Conservation (phyloP, 2,797 vertebrate species). For the Fratercula arctica region DNA sequence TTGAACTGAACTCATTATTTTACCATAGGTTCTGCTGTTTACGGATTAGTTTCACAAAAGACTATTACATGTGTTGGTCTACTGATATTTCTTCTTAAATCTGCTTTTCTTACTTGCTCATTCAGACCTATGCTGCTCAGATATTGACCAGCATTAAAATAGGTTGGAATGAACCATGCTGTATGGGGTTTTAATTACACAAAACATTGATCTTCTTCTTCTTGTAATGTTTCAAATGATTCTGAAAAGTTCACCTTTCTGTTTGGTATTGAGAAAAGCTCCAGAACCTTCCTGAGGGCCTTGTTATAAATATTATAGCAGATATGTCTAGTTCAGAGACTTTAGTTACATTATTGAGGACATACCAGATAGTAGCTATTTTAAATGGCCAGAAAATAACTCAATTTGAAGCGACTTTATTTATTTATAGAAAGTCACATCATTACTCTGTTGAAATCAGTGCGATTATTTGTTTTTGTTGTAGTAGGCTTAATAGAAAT, state of each 20-base stretch:
- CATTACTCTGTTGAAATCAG: neutral
- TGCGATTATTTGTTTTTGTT: neutral
- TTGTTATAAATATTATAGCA: neutral
- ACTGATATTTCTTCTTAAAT: neutral
- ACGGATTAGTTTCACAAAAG: neutral
- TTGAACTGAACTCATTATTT: constrained; percentile 3
- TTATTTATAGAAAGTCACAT: neutral
- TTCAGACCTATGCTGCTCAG: neutral
- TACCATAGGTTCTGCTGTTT: neutral
- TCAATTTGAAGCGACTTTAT: neutral
- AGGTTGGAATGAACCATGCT: neutral
- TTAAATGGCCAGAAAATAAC: neutral
- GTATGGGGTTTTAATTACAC: neutral
- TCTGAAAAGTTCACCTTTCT: neutral
- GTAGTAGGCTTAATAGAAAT: neutral
- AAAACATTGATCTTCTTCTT: neutral
- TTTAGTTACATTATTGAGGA: neutral
- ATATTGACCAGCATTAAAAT: neutral
- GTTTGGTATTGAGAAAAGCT: neutral
- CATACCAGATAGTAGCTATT: neutral
- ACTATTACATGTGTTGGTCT: neutral
- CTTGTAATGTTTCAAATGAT: neutral
- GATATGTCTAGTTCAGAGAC: neutral
- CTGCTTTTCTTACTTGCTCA: neutral
- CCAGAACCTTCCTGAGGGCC: neutral